These are phyloP conservation scores for Atherix ibis DNA, from an alignment of 2,888 invertebrate species.

Conservation along the genomic window DNA sequence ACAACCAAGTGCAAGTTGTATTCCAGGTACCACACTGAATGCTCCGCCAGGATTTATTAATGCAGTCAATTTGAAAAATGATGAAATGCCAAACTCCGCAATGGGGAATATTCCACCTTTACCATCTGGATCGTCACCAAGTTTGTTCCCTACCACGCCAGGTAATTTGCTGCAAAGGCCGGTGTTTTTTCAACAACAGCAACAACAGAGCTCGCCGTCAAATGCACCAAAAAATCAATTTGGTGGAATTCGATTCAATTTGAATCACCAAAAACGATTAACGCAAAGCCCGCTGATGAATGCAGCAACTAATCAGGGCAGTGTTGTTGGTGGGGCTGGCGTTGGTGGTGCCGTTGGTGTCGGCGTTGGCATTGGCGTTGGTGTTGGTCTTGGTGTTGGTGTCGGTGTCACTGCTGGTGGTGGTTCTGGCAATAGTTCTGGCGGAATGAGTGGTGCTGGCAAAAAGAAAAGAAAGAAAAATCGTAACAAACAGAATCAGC, in stretches of 20 bases:
- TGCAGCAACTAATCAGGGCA: constrained; percentile 22
- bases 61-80: constrained; percentile 19
- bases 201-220: constrained; percentile 14
- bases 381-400: constrained; percentile 28
- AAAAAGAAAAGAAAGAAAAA: constrained; percentile 68
- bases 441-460: constrained; percentile 27
- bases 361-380: constrained; percentile 28
- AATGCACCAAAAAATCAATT: constrained; percentile 26
- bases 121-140: constrained; percentile 39
- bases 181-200: constrained; percentile 16
- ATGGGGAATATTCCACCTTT: constrained; percentile 37
- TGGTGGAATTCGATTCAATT: constrained; percentile 39
- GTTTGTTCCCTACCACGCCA: constrained; percentile 23
- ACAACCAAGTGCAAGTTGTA: constrained; percentile 19
- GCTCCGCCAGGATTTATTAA: constrained; percentile 36
- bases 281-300: constrained; percentile 25
- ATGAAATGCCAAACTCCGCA: constrained; percentile 10
- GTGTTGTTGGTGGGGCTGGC: constrained; percentile 23
- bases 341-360: constrained; percentile 29
- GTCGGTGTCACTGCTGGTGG: too few species aligned
- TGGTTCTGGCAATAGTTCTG: constrained; percentile 20
- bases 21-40: constrained; percentile 25
- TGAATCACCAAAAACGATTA: constrained; percentile 33
- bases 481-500: constrained; percentile 38
- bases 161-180: constrained; percentile 27